phyloP scores from a whole-genome alignment of 2,888 invertebrate species.

The Nowickia ferox region DNA sequence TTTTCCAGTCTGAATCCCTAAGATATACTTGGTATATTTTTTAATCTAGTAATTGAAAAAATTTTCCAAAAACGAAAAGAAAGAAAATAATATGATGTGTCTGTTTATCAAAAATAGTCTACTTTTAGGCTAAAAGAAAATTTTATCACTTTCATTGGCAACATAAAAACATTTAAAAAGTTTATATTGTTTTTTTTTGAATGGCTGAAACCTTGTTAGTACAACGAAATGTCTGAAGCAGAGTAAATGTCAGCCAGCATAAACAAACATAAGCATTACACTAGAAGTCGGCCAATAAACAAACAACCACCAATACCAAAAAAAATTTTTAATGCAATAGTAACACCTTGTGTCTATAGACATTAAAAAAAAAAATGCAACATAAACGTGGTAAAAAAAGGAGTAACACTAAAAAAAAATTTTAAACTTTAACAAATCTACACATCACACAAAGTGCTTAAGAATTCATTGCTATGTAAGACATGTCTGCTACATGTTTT shows the following conservation, averaged over 20 bases:
- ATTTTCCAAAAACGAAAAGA: too few species aligned
- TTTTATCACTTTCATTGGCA: background rate
- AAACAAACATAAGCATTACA: slow-evolving; percentile 74
- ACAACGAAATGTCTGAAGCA: background rate
- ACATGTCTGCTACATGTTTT: background rate
- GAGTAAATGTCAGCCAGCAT: slow-evolving; percentile 33
- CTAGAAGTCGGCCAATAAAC: slow-evolving; percentile 79
- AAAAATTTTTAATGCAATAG: slow-evolving; percentile 38
- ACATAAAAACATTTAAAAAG: background rate
- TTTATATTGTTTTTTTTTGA: background rate
- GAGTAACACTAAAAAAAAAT: too few species aligned
- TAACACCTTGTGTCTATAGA: slow-evolving; percentile 22
- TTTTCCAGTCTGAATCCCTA: too few species aligned
- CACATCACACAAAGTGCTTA: background rate
- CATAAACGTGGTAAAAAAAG: slow-evolving; percentile 20
- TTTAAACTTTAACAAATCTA: background rate
- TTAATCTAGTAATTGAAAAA: too few species aligned
- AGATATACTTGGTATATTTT: too few species aligned
- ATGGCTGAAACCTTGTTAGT: background rate
- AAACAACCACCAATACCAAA: slow-evolving; percentile 75
- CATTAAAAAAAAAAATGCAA: background rate
- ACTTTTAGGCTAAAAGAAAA: too few species aligned
- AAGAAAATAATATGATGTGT: too few species aligned
- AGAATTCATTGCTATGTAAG: background rate
- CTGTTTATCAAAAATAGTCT: too few species aligned